A percentile compares a stretch with the other conserved stretches of the same genome.
Conservation (phyloP, 2,888 invertebrate genomes). For the Oscheius sp. region DNA sequence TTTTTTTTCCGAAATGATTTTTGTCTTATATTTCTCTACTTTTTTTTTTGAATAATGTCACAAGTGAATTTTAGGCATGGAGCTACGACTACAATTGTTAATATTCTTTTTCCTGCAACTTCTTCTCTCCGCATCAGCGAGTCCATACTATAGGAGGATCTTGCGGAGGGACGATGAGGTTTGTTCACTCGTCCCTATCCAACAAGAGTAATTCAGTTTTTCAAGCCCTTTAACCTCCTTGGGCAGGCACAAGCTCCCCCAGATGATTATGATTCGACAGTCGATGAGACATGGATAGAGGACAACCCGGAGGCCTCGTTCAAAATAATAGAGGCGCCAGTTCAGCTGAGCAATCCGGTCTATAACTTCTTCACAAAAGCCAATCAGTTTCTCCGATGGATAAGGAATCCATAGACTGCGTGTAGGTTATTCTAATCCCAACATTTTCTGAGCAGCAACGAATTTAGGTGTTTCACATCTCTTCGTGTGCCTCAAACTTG, state of each 20-base stretch:
- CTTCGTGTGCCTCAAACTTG: slow-evolving; percentile 33
- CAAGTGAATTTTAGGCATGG: slow-evolving; percentile 18
- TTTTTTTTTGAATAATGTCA: too few species aligned
- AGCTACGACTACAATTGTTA: slow-evolving; percentile 28
- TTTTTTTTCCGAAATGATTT: too few species aligned
- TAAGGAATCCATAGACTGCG: slow-evolving; percentile 14
- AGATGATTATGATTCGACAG: slow-evolving; percentile 25
- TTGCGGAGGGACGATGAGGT: slow-evolving; percentile 29
- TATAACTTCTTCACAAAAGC: slow-evolving; percentile 39
- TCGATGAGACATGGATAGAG: slow-evolving; percentile 27
- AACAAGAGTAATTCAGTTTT: slow-evolving; percentile 5
- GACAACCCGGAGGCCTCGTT: slow-evolving; percentile 34
- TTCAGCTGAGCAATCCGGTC: slow-evolving; percentile 35
- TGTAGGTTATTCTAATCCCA: neutral
- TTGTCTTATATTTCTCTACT: too few species aligned
- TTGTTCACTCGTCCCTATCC: neutral
- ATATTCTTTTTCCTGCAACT: slow-evolving; percentile 15
- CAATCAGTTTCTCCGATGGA: slow-evolving; percentile 31
- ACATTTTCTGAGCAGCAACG: neutral
- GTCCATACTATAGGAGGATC: slow-evolving; percentile 19
- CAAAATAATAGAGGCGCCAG: slow-evolving; percentile 32
- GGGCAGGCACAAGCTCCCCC: slow-evolving; percentile 27
- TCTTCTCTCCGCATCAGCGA: slow-evolving; percentile 15
- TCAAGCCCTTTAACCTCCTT: slow-evolving; percentile 36
- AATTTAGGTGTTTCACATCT: slow-evolving; percentile 9